Evolutionary conservation across 1,140 invertebrate genomes (phyloP).

Genomic region (Halesus radiatus): DNA sequence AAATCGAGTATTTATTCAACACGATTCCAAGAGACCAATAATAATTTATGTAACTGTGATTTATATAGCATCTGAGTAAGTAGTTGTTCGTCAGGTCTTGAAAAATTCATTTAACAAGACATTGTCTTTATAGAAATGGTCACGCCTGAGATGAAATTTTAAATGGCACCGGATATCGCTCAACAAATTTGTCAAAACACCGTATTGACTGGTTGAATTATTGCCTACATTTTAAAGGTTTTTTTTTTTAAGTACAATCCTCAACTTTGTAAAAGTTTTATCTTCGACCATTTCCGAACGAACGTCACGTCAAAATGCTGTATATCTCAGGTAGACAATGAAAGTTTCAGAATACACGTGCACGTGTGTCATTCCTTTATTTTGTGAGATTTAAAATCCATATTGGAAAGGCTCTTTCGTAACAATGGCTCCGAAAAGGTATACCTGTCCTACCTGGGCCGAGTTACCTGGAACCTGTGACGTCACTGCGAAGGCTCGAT

Average conservation of each 20-base stretch:
- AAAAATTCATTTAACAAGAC: too few species aligned
- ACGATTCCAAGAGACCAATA: too few species aligned
- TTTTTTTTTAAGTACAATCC: neutral
- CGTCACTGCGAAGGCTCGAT: slow-evolving; percentile 42
- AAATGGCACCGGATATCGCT: slow-evolving; percentile 23
- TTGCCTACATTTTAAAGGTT: neutral
- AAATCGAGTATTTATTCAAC: too few species aligned
- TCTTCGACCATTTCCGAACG: neutral
- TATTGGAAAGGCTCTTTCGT: slow-evolving; percentile 36
- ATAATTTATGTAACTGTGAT: too few species aligned
- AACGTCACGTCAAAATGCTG: slow-evolving; percentile 27
- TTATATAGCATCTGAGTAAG: too few species aligned
- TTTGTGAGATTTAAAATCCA: slow-evolving; percentile 38
- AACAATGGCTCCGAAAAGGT: slow-evolving; percentile 42
- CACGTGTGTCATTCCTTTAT: slow-evolving; percentile 37
- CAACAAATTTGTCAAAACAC: slow-evolving; percentile 31
- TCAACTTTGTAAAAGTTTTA: too few species aligned
- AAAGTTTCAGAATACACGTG: slow-evolving; percentile 17
- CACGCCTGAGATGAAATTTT: slow-evolving; percentile 1
- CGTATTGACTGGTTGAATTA: slow-evolving; percentile 5
- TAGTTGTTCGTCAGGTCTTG: too few species aligned
- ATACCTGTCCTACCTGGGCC: slow-evolving; percentile 26
- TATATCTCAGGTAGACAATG: slow-evolving; percentile 34
- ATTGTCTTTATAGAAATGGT: neutral
- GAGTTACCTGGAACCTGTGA: slow-evolving; percentile 47